Percentiles rank a stretch among this genome's conserved stretches.
Evolutionary conservation across 2,113 vertebrate genomes (phyloP).

Genomic region (Puma concolor): DNA sequence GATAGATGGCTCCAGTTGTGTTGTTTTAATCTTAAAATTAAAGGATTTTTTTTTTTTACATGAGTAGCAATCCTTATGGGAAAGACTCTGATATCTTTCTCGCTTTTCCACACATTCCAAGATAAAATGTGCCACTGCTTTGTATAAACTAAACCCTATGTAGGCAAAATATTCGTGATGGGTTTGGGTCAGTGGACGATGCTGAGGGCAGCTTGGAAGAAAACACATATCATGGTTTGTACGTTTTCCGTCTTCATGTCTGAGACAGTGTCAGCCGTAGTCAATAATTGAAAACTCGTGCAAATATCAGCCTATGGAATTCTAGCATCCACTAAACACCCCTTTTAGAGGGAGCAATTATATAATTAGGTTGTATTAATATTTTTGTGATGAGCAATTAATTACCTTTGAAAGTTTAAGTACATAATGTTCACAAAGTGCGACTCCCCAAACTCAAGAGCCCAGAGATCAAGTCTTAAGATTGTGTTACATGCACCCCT

Average conservation of each 20-base stretch:
- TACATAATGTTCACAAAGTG: not conserved
- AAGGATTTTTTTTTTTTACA: not conserved
- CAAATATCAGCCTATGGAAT: not conserved
- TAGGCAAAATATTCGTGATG: not conserved
- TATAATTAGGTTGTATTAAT: slow-evolving; percentile 62
- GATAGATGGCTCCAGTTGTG: not conserved
- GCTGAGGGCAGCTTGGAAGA: not conserved
- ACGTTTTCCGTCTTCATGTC: not conserved
- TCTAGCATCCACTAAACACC: slow-evolving; percentile 3
- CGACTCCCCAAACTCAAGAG: not conserved
- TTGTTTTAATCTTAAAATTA: not conserved
- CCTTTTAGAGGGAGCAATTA: slow-evolving; percentile 56
- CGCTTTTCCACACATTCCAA: not conserved
- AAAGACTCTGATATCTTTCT: not conserved
- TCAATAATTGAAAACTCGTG: slow-evolving; percentile 43
- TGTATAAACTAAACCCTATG: not conserved
- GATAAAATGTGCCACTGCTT: not conserved
- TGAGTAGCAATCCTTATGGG: not conserved
- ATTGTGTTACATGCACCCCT: not conserved
- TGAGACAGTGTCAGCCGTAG: not conserved
- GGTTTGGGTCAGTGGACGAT: not conserved
- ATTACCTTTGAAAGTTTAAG: slow-evolving; percentile 51
- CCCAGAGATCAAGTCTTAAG: not conserved
- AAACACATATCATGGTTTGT: not conserved
- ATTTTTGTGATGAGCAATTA: slow-evolving; percentile 60